A percentile compares a stretch with the other conserved stretches of the same genome.
Evolutionary conservation across 2,113 vertebrate species (phyloP).

Genomic region (Melanerpes formicivorus): DNA sequence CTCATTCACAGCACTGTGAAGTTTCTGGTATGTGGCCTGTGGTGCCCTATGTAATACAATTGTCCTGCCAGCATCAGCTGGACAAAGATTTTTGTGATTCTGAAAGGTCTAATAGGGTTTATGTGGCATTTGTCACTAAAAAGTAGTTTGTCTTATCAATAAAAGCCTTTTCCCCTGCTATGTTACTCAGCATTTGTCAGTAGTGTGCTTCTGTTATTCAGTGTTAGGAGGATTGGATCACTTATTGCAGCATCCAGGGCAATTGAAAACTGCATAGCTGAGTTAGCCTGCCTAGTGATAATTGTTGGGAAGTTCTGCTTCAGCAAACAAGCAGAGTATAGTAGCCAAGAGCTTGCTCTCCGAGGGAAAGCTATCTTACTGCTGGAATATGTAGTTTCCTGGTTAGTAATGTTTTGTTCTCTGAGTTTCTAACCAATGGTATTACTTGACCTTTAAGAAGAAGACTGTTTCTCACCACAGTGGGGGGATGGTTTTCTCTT

Average conservation of each 20-base stretch:
- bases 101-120: not conserved
- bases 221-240: constrained; percentile 7
- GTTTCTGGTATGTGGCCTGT: not conserved
- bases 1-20: not conserved
- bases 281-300: constrained; percentile 41
- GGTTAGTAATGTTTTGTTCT: not conserved
- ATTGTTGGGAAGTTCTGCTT: constrained; percentile 57
- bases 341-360: not conserved
- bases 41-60: not conserved
- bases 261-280: constrained; percentile 34
- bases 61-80: constrained; percentile 20
- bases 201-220: constrained; percentile 15
- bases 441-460: not conserved
- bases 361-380: not conserved
- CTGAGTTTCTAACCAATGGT: not conserved
- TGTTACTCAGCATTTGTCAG: constrained; percentile 3
- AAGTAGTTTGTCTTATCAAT: not conserved
- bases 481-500: not conserved
- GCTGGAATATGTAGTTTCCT: not conserved
- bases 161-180: not conserved
- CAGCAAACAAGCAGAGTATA: constrained; percentile 47
- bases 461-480: not conserved
- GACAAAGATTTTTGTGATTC: constrained; percentile 24
- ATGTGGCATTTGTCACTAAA: not conserved
- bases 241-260: constrained; percentile 23